A percentile compares a stretch with the other conserved stretches of the same genome.
Conservation (phyloP, 2,113 vertebrate genomes). For the Fulmarus glacialis region DNA sequence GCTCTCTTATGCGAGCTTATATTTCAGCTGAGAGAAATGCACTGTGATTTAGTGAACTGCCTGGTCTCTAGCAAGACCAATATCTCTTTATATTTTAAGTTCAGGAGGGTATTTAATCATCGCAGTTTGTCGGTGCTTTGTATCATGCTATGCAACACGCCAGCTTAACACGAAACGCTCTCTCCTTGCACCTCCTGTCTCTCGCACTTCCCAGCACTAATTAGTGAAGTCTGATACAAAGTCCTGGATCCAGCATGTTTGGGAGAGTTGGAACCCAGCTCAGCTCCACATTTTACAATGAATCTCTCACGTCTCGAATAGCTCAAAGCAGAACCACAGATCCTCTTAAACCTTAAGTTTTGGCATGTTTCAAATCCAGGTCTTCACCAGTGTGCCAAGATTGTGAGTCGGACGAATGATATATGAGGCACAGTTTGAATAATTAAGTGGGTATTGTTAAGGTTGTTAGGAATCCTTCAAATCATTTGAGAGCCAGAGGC, state of each 20-base stretch:
- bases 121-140: background rate
- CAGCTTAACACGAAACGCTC: background rate
- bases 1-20: background rate
- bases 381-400: background rate
- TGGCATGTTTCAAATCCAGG: background rate
- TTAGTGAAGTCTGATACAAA: background rate
- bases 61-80: background rate
- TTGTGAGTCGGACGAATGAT: background rate
- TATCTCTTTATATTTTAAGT: background rate
- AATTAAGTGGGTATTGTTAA: background rate
- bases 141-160: background rate
- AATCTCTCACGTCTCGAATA: background rate
- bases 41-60: constrained; percentile 17
- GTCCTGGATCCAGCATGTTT: background rate
- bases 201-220: background rate
- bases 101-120: constrained; percentile 1
- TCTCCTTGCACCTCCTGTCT: background rate
- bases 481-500: background rate
- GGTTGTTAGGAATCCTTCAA: background rate
- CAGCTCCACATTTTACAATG: background rate
- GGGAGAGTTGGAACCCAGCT: background rate
- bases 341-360: background rate
- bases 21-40: background rate
- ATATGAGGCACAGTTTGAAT: background rate
- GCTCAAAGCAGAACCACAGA: background rate